Evolutionary conservation across 2,797 vertebrate species (phyloP).

Genomic region (Passerculus sandwichensis): DNA sequence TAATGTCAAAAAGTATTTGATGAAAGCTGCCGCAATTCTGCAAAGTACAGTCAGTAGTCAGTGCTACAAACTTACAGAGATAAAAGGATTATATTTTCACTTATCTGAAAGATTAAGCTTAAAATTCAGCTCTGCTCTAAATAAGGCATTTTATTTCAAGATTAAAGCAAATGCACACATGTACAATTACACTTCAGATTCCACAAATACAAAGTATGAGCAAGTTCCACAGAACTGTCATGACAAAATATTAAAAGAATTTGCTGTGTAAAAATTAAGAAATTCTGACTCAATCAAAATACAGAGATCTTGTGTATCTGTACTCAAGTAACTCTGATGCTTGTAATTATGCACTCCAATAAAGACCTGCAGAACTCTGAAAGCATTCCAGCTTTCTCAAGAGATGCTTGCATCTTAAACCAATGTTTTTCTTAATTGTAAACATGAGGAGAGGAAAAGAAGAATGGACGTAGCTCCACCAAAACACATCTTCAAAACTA

Average conservation of each 20-base stretch:
- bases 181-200: not conserved
- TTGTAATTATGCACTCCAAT: not conserved
- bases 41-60: not conserved
- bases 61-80: not conserved
- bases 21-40: not conserved
- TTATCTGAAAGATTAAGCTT: not conserved
- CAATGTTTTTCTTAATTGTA: not conserved
- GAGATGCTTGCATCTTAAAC: not conserved
- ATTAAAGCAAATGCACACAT: not conserved
- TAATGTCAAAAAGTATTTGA: not conserved
- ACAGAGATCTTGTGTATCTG: not conserved
- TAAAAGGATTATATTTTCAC: not conserved
- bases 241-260: not conserved
- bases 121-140: not conserved
- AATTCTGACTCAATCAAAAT: not conserved
- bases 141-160: not conserved
- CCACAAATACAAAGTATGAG: not conserved
- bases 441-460: not conserved
- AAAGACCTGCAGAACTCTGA: not conserved
- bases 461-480: not conserved
- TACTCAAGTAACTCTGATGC: not conserved
- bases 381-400: not conserved
- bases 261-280: not conserved
- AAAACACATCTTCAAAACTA: not conserved
- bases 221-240: not conserved